Evolutionary conservation across 2,113 vertebrate species (phyloP).

Genomic region (Atlantisia rogersi): DNA sequence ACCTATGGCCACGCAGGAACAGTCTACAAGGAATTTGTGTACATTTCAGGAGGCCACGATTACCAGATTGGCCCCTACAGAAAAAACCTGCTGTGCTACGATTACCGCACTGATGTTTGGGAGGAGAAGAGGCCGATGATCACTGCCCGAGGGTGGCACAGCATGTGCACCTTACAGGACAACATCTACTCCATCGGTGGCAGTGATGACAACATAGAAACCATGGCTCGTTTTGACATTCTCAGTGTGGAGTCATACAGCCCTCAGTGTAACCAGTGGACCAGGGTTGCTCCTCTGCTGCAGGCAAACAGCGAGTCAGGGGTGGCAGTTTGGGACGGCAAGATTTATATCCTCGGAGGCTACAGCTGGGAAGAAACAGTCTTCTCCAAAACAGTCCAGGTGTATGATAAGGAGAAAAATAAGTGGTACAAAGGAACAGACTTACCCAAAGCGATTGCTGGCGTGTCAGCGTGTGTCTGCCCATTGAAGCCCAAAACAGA

Average conservation of each 20-base stretch:
- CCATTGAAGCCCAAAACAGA: constrained; percentile 76
- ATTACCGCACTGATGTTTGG: constrained; percentile 83
- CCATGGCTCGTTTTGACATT: constrained; percentile 92
- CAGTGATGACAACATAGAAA: constrained; percentile 89
- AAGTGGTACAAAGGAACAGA: constrained; percentile 87
- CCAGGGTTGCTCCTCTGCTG: constrained; percentile 81
- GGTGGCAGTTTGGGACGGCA: constrained; percentile 84
- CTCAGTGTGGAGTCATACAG: constrained; percentile 90
- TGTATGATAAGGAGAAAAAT: constrained; percentile 83
- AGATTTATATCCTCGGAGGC: constrained; percentile 92
- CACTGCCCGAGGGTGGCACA: constrained; percentile 91
- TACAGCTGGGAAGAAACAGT: constrained; percentile 94
- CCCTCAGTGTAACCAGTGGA: constrained; percentile 89
- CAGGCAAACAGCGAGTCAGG: constrained; percentile 93
- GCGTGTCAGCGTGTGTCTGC: constrained; percentile 90
- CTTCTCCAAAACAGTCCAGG: constrained; percentile 90
- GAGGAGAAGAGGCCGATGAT: constrained; percentile 87
- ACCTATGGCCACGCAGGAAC: constrained; percentile 93
- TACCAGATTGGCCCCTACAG: constrained; percentile 93
- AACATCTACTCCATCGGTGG: constrained; percentile 90
- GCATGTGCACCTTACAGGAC: constrained; percentile 91
- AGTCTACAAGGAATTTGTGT: constrained; percentile 85
- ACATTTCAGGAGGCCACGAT: constrained; percentile 94
- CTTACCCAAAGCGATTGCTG: constrained; percentile 88
- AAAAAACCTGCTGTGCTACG: constrained; percentile 90